Evolutionary conservation across 2,888 invertebrate genomes (phyloP).

Genomic region (Phyto melanocephala): DNA sequence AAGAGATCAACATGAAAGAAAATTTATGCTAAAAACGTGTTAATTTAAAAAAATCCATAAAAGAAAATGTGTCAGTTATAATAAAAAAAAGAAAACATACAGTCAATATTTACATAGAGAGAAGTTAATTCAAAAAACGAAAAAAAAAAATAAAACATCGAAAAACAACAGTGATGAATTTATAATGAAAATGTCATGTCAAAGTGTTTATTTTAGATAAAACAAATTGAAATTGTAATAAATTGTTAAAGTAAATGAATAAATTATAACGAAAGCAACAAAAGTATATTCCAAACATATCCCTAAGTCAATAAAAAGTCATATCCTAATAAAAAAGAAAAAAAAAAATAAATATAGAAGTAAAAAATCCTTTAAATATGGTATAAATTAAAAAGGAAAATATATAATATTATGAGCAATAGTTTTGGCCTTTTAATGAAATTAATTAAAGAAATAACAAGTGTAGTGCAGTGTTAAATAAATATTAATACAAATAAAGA

Average conservation of each 20-base stretch:
- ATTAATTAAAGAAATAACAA: not conserved
- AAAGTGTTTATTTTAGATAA: conserved; percentile 24
- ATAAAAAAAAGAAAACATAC: not conserved
- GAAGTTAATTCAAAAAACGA: too few species aligned
- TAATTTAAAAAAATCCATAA: conserved; percentile 42
- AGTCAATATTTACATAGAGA: conserved; percentile 34
- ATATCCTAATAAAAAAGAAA: not conserved
- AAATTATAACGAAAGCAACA: not conserved
- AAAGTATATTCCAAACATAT: not conserved
- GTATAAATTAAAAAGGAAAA: not conserved
- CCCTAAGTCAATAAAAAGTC: not conserved
- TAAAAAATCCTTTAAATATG: too few species aligned
- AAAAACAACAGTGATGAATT: conserved; percentile 34
- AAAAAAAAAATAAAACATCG: not conserved
- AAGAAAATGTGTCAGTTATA: conserved; percentile 48
- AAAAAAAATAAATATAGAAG: not conserved
- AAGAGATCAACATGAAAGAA: not conserved
- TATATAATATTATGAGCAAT: too few species aligned
- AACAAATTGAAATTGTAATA: conserved; percentile 22
- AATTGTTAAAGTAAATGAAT: conserved; percentile 1
- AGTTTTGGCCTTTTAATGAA: not conserved
- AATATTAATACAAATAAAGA: too few species aligned
- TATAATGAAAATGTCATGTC: conserved; percentile 34
- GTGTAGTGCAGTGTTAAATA: conserved; percentile 30
- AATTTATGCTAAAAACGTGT: conserved; percentile 31